Evolutionary conservation across 2,797 vertebrate species (phyloP), one percentile per base, ranked within the genome.

Genomic region (Apogon talboti): DNA sequence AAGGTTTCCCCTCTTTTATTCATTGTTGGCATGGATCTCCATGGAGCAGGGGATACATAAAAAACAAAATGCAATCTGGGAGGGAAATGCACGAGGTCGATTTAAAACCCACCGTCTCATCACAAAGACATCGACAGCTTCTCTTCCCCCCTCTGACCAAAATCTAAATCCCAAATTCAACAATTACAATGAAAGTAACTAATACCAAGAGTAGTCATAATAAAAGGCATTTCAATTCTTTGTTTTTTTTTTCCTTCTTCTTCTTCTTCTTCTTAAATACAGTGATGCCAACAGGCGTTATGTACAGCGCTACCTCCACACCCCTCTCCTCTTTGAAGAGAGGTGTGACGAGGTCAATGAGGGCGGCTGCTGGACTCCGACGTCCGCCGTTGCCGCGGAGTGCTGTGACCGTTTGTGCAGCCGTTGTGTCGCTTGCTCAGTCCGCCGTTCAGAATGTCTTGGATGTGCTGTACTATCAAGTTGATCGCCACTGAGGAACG

Each of bases 381-480:
- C 6, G 94, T 84, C 86, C 94, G 94, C 69, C 94, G 91, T 90
- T 96, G 95, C 51, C 94, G 94, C 0, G 95, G 94, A 0, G 94
- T 90, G 6, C 81, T 91, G 83, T 94, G 95, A 82, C 95, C 95
- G 0, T 96, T 96, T 74, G 86, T 86, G 78, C 86, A 96, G 82
- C 95, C 95, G 0, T 94, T 98, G 85, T 96, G 96, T 1, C 96
- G 94, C 74, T 98, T 99, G 85, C 74, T 96, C 55, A 90, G 92
- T 40, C 96, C 96, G 1, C 97, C 97, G 0, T 96, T 99, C 56
- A 99, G 93, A 89, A 99, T 98, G 93, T 99, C 98, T 92, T 99
- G 97, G 87, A 99, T 99, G 89, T 99, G 97, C 89, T 99, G 97
- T 55, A 99, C 97, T 10, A 99, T 99, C 90, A 99, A 92, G 92